A percentile compares a stretch with the other conserved stretches of the same genome.
Conservation (phyloP, 2,113 vertebrate genomes). For the Grammomys surdaster region DNA sequence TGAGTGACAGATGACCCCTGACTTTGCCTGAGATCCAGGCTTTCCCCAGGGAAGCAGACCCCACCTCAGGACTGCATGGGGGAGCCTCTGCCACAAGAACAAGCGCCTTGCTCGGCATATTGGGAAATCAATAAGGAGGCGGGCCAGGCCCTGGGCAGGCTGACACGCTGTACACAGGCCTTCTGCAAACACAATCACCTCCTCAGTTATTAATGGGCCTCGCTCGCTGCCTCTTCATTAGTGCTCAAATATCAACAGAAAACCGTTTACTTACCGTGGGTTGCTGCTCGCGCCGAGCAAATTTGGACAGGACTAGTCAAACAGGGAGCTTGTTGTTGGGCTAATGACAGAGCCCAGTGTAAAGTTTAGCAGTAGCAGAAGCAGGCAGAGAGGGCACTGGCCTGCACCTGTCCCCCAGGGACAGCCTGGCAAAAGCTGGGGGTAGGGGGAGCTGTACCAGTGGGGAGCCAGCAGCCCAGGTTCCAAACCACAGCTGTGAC, state of each 20-base stretch:
- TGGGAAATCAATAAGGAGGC: background rate
- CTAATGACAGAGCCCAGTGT: slow-evolving; percentile 70
- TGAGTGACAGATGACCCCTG: background rate
- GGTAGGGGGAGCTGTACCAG: background rate
- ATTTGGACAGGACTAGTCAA: slow-evolving; percentile 84
- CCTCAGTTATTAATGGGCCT: slow-evolving; percentile 63
- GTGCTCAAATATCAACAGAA: slow-evolving; percentile 82
- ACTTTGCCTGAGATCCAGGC: background rate
- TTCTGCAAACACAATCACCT: slow-evolving; percentile 79
- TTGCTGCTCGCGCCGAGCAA: slow-evolving; percentile 81
- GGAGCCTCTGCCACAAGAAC: background rate
- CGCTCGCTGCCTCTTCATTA: slow-evolving; percentile 81
- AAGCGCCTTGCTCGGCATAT: accelerated
- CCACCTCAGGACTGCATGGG: background rate
- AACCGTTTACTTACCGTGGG: slow-evolving; percentile 78
- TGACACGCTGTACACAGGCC: background rate
- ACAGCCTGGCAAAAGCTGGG: background rate
- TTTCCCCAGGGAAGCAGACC: background rate
- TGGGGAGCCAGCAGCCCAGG: background rate
- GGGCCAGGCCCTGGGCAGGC: background rate
- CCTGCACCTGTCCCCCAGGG: background rate
- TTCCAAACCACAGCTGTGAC: accelerated
- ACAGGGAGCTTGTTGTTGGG: slow-evolving; percentile 81
- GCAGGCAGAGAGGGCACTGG: slow-evolving; percentile 31
- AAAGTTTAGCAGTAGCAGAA: slow-evolving; percentile 67